Evolutionary conservation across 2,888 invertebrate species (phyloP), one percentile per base, ranked within the genome.

Genomic region (Drosophila prolongata): DNA sequence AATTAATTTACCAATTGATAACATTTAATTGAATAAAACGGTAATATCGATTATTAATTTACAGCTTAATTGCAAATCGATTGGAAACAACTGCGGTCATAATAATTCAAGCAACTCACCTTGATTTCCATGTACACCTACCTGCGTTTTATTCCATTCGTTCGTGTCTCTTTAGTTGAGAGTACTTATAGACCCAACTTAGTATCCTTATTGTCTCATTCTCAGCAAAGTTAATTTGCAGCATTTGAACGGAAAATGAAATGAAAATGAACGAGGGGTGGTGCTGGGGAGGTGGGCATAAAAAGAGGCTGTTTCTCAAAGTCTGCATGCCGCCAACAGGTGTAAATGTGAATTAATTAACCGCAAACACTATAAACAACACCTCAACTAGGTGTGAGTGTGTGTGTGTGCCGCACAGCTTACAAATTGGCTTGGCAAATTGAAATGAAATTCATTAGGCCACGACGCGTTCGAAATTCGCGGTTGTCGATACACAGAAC

Each of bases 261-360:
- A 68, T 75, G 79, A 75, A 66, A 52, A 53, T 27, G 46, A 34
- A 64, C 16, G 34, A 11, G n/a, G 46, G 24, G 27, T 9, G 14
- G 46, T 30, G 47, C 19, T 14, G 8, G 6, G 30, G 10, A 10
- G 49, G 1, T 35, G 30, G 47, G 34, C 30, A 27, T 19, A 50
- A 40, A 62, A 55, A 30, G 13, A 50, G 69, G 16, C 57, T 53
- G 61, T 44, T 42, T 4, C 16, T 38, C 24, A 14, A 11, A 37
- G 73, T 75, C 69, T 79, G 76, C 59, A 57, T 34, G 77, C 79
- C 71, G 68, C 73, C 79, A 89, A 91, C 91, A 91, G 91, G 92
- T 91, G 90, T 90, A 90, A 91, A 90, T 88, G 90, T 83, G 87
- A 91, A 91, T 91, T 92, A 91, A 91, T 91, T 92, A 91, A 92